A percentile compares a stretch with the other conserved stretches of the same genome.
Conservation (phyloP, 2,888 invertebrate genomes). For the Graphium colonna region DNA sequence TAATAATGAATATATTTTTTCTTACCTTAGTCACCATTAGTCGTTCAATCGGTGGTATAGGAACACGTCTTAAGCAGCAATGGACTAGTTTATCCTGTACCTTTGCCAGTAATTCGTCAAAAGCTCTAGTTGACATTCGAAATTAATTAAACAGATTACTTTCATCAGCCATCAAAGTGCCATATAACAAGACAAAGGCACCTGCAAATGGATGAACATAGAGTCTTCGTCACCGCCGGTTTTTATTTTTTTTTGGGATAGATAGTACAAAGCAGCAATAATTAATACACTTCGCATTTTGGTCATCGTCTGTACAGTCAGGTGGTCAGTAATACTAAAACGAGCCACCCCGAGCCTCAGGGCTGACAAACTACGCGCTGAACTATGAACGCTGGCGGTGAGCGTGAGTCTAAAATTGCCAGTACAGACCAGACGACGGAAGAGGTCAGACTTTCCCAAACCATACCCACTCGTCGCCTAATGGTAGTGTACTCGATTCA, state of each 20-base stretch:
- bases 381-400: conserved; percentile 27
- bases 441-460: too few relatives aligned
- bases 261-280: conserved; percentile 30
- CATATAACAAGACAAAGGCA: conserved; percentile 30
- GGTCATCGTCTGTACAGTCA: conserved; percentile 26
- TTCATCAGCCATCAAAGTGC: conserved; percentile 31
- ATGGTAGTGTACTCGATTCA: too few relatives aligned
- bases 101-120: conserved; percentile 36
- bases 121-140: conserved; percentile 35
- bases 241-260: conserved; percentile 28
- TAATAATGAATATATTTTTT: neutral
- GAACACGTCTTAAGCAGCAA: conserved; percentile 34
- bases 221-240: conserved; percentile 23
- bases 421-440: too few relatives aligned
- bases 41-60: conserved; percentile 18
- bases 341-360: conserved; percentile 28
- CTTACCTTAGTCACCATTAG: neutral
- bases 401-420: too few relatives aligned
- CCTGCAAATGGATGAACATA: conserved; percentile 31
- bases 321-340: conserved; percentile 28
- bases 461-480: too few relatives aligned
- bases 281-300: conserved; percentile 31
- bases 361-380: conserved; percentile 29
- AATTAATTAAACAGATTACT: conserved; percentile 32
- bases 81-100: conserved; percentile 33